phyloP scores from a whole-genome alignment of 2,888 invertebrate species.

The Oscheius sp. region DNA sequence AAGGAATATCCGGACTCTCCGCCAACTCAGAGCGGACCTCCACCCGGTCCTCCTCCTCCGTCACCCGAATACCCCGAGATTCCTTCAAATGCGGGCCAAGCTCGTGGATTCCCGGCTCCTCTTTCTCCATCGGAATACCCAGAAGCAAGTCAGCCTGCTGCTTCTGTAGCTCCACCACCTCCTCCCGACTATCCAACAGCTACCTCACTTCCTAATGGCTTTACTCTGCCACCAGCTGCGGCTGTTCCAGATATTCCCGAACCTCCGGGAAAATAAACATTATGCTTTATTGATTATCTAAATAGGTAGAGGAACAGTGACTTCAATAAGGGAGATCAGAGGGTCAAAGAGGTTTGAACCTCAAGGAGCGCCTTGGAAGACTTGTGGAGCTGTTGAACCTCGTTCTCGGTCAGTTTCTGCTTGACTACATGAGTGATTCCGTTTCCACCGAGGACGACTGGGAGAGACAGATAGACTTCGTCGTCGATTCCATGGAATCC shows the following conservation, averaged over 20 bases:
- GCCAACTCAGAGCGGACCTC: slow-evolving; percentile 18
- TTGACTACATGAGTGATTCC: slow-evolving; percentile 69
- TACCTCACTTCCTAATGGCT: neutral
- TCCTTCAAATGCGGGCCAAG: slow-evolving; percentile 6
- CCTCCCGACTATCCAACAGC: slow-evolving; percentile 16
- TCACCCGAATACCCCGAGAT: slow-evolving; percentile 11
- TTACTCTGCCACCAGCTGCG: slow-evolving; percentile 13
- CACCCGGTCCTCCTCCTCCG: neutral
- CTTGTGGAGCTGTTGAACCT: slow-evolving; percentile 64
- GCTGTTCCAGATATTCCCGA: slow-evolving; percentile 22
- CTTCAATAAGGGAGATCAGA: slow-evolving; percentile 28
- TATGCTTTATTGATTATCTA: slow-evolving; percentile 15
- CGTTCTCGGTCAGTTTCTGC: slow-evolving; percentile 62
- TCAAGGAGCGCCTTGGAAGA: slow-evolving; percentile 66
- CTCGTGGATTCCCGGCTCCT: slow-evolving; percentile 1
- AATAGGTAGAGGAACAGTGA: neutral
- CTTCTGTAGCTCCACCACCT: slow-evolving; percentile 3
- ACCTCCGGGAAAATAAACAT: slow-evolving; percentile 19
- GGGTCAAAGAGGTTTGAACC: slow-evolving; percentile 60
- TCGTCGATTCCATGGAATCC: slow-evolving; percentile 83
- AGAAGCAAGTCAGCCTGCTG: neutral
- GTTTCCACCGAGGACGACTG: slow-evolving; percentile 75
- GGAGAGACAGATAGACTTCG: slow-evolving; percentile 88
- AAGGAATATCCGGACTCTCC: slow-evolving; percentile 19
- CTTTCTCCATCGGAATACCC: slow-evolving; percentile 1